phyloP scores from a whole-genome alignment of 2,888 invertebrate species.

The Hydropsyche betteni region DNA sequence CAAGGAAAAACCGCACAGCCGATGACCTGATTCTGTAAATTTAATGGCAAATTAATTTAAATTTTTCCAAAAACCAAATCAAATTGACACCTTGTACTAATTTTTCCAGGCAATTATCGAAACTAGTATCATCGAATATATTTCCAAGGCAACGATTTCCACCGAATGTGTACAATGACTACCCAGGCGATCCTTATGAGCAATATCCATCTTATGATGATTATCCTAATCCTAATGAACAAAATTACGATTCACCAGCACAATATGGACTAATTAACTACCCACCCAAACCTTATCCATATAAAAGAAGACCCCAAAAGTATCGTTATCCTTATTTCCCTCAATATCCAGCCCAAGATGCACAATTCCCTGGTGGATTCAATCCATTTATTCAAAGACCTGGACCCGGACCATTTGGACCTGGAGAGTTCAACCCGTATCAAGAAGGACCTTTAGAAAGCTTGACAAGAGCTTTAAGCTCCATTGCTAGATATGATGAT shows the following conservation, averaged over 20 bases:
- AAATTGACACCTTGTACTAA: conserved; percentile 8
- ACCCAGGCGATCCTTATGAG: conserved; percentile 34
- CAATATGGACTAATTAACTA: not conserved
- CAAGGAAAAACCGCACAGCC: conserved; percentile 40
- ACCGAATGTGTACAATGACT: conserved; percentile 35
- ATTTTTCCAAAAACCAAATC: conserved; percentile 10
- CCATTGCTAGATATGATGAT: conserved; percentile 74
- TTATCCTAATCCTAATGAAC: conserved; percentile 7
- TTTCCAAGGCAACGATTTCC: conserved; percentile 46
- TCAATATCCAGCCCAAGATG: conserved; percentile 17
- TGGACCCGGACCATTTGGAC: conserved; percentile 37
- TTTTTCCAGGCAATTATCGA: conserved; percentile 43
- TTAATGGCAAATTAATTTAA: conserved; percentile 28
- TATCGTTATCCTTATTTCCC: conserved; percentile 20
- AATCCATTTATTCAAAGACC: conserved; percentile 29
- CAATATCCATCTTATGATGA: not conserved
- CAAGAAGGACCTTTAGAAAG: conserved; percentile 59
- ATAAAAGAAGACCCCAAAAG: conserved; percentile 32
- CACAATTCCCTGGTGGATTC: conserved; percentile 7
- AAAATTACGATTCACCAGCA: not conserved
- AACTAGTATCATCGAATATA: conserved; percentile 39
- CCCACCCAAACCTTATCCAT: conserved; percentile 1
- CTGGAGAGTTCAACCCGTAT: conserved; percentile 55
- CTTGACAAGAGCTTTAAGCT: conserved; percentile 60
- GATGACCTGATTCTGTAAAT: conserved; percentile 47